Evolutionary conservation across 64 coral and sea anemone species (phyloP).

Genomic region (Pachyseris speciosa): DNA sequence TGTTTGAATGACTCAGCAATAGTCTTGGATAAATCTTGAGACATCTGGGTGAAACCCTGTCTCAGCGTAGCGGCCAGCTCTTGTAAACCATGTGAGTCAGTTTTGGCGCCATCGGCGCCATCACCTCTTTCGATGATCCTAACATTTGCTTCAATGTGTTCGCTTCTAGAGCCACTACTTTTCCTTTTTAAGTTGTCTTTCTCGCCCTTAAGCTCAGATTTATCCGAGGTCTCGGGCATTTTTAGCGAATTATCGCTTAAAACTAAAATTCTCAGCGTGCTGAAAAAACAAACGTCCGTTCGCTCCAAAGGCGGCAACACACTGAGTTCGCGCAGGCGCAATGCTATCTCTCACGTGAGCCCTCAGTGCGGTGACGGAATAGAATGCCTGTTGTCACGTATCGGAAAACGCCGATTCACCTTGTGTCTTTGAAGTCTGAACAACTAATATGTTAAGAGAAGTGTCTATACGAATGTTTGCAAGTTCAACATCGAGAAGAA

Average conservation of each 20-base stretch:
- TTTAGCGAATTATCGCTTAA: slow-evolving; percentile 59
- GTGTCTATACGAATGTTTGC: too few species aligned
- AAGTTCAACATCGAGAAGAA: too few species aligned
- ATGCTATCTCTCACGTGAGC: slow-evolving; percentile 13
- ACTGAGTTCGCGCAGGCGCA: slow-evolving; percentile 52
- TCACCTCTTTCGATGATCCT: too few species aligned
- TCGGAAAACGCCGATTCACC: too few species aligned
- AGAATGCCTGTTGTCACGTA: too few species aligned
- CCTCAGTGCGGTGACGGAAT: slow-evolving; percentile 35
- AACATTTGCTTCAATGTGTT: background rate
- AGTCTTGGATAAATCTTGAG: slow-evolving; percentile 11
- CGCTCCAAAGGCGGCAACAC: slow-evolving; percentile 48
- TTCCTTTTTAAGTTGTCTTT: slow-evolving; percentile 28
- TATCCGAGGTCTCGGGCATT: slow-evolving; percentile 21
- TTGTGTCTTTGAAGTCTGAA: too few species aligned
- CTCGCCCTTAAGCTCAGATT: slow-evolving; percentile 28
- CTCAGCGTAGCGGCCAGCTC: slow-evolving; percentile 12
- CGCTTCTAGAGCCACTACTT: background rate
- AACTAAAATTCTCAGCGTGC: background rate
- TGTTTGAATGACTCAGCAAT: slow-evolving; percentile 41
- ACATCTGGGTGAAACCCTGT: background rate
- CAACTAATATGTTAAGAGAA: too few species aligned
- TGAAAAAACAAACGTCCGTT: background rate
- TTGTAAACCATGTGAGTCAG: background rate
- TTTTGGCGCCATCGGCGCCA: slow-evolving; percentile 54